Percentiles rank a stretch among this genome's conserved stretches.
Conservation (phyloP, 2,797 vertebrate genomes). For the Ctenosaura bakeri region DNA sequence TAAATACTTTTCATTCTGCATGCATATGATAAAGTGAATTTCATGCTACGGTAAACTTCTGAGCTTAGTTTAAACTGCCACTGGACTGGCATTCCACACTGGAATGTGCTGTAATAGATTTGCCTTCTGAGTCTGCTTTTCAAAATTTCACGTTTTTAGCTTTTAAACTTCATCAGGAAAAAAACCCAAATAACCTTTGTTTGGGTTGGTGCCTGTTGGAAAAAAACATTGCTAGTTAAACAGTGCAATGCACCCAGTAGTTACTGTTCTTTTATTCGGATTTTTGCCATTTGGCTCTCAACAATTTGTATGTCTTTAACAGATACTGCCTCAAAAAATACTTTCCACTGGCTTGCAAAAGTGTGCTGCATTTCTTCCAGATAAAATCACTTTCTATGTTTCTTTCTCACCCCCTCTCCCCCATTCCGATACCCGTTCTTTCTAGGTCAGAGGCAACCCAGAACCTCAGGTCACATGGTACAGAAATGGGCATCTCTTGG, state of each 20-base stretch:
- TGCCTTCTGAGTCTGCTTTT: not conserved
- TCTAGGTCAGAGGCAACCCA: conserved; percentile 83
- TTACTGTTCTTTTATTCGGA: conserved; percentile 48
- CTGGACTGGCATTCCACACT: not conserved
- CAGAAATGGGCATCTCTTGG: conserved; percentile 85
- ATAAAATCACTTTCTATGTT: conserved; percentile 56
- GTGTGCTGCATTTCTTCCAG: conserved; percentile 69
- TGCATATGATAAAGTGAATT: conserved; percentile 13
- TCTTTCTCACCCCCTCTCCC: conserved; percentile 1
- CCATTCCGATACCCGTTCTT: conserved; percentile 18
- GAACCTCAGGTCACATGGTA: conserved; percentile 87
- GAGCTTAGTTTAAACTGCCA: not conserved
- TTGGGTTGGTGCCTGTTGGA: conserved; percentile 27
- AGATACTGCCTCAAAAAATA: conserved; percentile 63
- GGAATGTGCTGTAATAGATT: not conserved
- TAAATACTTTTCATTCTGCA: not conserved
- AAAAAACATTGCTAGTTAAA: conserved; percentile 48
- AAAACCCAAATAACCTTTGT: not conserved
- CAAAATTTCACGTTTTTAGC: conserved; percentile 7
- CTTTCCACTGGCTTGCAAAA: conserved; percentile 66
- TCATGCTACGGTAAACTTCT: not conserved
- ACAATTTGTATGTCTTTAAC: conserved; percentile 65
- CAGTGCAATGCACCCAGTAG: conserved; percentile 46
- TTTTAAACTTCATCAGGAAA: conserved; percentile 33
- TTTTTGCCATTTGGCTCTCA: conserved; percentile 70